Evolutionary conservation across 2,113 vertebrate genomes (phyloP), one percentile per base, ranked within the genome.

Genomic region (Amphiprion percula): DNA sequence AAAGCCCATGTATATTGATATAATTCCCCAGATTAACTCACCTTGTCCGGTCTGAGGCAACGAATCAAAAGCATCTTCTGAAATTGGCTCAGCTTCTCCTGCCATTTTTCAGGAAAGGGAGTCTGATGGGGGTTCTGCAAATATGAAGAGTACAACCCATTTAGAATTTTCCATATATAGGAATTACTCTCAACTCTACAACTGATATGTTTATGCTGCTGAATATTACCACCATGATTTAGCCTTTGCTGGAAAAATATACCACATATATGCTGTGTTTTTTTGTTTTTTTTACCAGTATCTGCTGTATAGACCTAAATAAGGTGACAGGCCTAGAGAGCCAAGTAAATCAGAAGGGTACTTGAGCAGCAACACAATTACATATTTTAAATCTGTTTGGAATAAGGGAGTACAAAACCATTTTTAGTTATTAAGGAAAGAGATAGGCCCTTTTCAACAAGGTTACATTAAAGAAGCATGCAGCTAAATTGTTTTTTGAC

Each of bases 31-130:
- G 6, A 15, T 39, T 6, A 30, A 55, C 73, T 52, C 90, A 95
- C 95, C 92, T 98, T 97, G 90, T 99, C 97, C 56, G 95, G 95
- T 82, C 97, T 92, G 56, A 96, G 85, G 88, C 95, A 96, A 24
- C 95, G 93, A 80, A 97, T 92, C 62, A 97, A 66, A 56, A 98
- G 93, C 96, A 98, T 97, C 81, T 90, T 96, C 84, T 97, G 96
- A 80, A 97, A 96, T 1, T 91, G 87, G 26, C 80, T 92, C 23
- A 94, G 17, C 80, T 94, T 96, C 0, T 92, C 80, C 86, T 96
- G 85, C 96, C 95, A 96, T 0, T 87, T 85, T 1, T 83, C 92
- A 63, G 96, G 96, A 74, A 98, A 96, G 1, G 21, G 1, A 71
- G 94, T 92, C 39, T 95, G 93, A 64, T 97, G 95, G 28, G 95